Evolutionary conservation across 2,888 invertebrate genomes (phyloP).

Genomic region (Diarsia mendica): DNA sequence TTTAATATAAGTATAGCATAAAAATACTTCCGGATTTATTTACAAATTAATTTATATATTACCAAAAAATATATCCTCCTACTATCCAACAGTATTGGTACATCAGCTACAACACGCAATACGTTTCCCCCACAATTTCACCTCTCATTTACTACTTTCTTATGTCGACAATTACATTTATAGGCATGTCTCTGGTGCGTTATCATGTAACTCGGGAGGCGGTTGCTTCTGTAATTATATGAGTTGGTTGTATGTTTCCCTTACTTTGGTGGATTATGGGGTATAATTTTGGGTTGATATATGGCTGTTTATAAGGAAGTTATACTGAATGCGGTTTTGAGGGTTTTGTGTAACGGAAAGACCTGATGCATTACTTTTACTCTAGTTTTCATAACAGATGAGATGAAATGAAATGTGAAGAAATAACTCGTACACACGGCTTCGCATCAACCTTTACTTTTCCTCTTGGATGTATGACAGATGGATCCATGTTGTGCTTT

Average conservation of each 20-base stretch:
- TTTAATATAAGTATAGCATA: too few relatives aligned
- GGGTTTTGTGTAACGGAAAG: background rate
- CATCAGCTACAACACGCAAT: slow-evolving; percentile 56
- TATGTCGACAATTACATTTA: slow-evolving; percentile 64
- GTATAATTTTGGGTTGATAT: background rate
- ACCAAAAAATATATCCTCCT: too few relatives aligned
- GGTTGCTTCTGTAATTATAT: slow-evolving; percentile 27
- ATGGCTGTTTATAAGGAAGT: background rate
- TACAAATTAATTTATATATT: too few relatives aligned
- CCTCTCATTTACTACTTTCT: slow-evolving; percentile 64
- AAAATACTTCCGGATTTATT: too few relatives aligned
- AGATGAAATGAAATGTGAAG: background rate
- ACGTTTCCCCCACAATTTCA: slow-evolving; percentile 59
- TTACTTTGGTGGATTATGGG: background rate
- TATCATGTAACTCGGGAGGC: slow-evolving; percentile 43
- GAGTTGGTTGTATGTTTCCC: slow-evolving; percentile 11
- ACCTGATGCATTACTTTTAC: background rate
- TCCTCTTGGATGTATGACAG: too few relatives aligned
- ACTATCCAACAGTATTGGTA: slow-evolving; percentile 44
- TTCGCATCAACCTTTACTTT: too few relatives aligned
- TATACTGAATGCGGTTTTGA: background rate
- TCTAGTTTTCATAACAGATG: background rate
- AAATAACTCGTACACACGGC: background rate
- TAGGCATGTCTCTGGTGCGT: slow-evolving; percentile 45
- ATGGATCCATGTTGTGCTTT: too few relatives aligned